Conservation (phyloP, 2,888 invertebrate species). For the Epinotia demarniana region DNA sequence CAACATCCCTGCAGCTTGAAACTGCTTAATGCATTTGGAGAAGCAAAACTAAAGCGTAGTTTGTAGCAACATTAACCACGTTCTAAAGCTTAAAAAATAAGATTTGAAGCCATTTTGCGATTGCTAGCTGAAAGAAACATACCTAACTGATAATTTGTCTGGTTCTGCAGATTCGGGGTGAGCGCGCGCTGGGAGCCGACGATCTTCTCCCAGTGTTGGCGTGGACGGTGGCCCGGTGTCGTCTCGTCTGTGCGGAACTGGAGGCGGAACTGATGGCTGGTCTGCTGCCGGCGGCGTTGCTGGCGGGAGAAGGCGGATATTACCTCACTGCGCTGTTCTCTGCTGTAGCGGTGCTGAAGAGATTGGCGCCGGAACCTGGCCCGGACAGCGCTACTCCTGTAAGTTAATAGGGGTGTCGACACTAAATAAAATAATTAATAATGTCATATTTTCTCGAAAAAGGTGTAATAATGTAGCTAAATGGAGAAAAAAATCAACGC, state of each 20-base stretch:
- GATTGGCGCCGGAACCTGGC: conserved; percentile 80
- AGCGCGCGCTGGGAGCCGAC: conserved; percentile 91
- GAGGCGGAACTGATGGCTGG: conserved; percentile 99
- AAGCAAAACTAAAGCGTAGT: conserved; percentile 1
- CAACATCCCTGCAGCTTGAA: conserved; percentile 12
- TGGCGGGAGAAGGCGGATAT: conserved; percentile 97
- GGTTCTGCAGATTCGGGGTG: conserved; percentile 86
- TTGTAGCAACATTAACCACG: conserved; percentile 19
- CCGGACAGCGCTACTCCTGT: conserved; percentile 72
- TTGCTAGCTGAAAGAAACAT: neutral
- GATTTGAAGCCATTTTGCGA: neutral
- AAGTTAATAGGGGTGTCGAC: too few species aligned
- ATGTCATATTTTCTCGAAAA: too few species aligned
- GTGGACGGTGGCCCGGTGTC: conserved; percentile 95
- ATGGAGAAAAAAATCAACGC: too few species aligned
- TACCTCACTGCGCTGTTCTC: conserved; percentile 97
- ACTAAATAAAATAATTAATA: too few species aligned
- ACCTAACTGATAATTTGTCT: conserved; percentile 3
- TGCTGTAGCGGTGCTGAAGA: conserved; percentile 95
- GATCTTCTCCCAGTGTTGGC: conserved; percentile 96
- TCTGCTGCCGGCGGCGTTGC: conserved; percentile 93
- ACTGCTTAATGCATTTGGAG: conserved; percentile 9
- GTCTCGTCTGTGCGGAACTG: conserved; percentile 95
- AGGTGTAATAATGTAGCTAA: too few species aligned
- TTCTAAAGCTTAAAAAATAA: conserved; percentile 4